Evolutionary conservation across 2,797 vertebrate species (phyloP).

Genomic region (Macrochelys suwanniensis): DNA sequence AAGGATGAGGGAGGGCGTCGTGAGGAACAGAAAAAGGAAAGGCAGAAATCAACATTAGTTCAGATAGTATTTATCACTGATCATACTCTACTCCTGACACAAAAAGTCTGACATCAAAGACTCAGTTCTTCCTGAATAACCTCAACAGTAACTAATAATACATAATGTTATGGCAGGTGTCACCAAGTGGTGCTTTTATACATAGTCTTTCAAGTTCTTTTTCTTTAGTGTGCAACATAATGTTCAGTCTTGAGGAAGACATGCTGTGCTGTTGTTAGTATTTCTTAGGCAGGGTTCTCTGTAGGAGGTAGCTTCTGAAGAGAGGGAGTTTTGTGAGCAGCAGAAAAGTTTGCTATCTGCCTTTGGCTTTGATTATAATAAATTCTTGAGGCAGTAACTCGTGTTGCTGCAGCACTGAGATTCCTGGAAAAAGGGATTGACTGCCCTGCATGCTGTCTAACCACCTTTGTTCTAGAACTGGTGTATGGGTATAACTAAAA

Average conservation of each 20-base stretch:
- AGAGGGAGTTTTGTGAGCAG: not conserved
- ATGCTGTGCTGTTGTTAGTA: not conserved
- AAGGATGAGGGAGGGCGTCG: not conserved
- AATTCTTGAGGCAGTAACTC: not conserved
- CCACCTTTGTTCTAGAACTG: not conserved
- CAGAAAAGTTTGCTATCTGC: not conserved
- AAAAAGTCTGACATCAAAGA: not conserved
- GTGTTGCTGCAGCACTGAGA: not conserved
- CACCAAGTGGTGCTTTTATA: not conserved
- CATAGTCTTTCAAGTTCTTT: not conserved
- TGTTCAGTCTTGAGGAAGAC: not conserved
- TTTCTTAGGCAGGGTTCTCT: not conserved
- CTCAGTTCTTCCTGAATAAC: not conserved
- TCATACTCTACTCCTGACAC: not conserved
- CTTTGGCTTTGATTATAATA: not conserved
- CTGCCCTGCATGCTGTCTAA: not conserved
- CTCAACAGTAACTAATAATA: not conserved
- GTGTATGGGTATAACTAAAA: not conserved
- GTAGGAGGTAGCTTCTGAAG: not conserved
- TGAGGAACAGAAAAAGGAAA: not conserved
- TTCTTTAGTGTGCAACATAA: not conserved
- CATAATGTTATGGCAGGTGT: not conserved
- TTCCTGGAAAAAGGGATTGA: not conserved
- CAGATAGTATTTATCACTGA: not conserved
- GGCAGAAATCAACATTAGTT: not conserved